Evolutionary conservation across 2,888 invertebrate genomes (phyloP).

Genomic region (Apotomis turbidana): DNA sequence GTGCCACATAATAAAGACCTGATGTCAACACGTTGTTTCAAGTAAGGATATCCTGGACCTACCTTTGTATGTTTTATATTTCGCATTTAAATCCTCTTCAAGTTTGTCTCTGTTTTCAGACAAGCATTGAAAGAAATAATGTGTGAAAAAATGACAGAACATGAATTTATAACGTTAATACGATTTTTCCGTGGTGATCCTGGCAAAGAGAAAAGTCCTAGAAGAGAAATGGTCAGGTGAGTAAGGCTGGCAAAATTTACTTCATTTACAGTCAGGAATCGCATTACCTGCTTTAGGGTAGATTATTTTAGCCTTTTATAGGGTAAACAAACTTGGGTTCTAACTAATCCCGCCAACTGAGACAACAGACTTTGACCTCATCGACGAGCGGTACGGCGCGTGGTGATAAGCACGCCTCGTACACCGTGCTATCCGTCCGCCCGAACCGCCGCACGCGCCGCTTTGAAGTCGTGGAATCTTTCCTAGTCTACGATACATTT

Average conservation of each 20-base stretch:
- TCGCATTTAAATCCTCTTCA: not conserved
- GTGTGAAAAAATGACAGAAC: slow-evolving; percentile 88
- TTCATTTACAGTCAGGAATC: not conserved
- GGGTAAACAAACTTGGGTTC: no score
- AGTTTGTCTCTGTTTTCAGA: slow-evolving; percentile 64
- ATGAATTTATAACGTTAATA: slow-evolving; percentile 91
- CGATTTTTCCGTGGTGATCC: slow-evolving; percentile 87
- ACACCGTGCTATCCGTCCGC: no score
- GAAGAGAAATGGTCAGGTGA: slow-evolving; percentile 75
- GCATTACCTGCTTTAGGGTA: no score
- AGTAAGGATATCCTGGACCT: slow-evolving; percentile 57
- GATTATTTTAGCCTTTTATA: no score
- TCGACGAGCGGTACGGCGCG: no score
- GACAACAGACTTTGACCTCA: no score
- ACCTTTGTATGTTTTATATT: not conserved
- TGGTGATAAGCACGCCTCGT: no score
- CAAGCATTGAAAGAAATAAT: slow-evolving; percentile 87
- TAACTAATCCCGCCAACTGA: no score
- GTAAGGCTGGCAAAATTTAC: not conserved
- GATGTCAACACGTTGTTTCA: slow-evolving; percentile 75
- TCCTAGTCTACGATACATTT: no score
- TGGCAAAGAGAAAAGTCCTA: slow-evolving; percentile 73
- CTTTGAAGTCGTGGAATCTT: no score
- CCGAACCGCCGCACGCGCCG: no score
- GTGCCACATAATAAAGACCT: slow-evolving; percentile 68